Percentiles rank a stretch among this genome's conserved stretches.
These are phyloP conservation scores for Aspiorhynchus laticeps DNA, from an alignment of 2,113 vertebrate genomes.

Conservation along the genomic window DNA sequence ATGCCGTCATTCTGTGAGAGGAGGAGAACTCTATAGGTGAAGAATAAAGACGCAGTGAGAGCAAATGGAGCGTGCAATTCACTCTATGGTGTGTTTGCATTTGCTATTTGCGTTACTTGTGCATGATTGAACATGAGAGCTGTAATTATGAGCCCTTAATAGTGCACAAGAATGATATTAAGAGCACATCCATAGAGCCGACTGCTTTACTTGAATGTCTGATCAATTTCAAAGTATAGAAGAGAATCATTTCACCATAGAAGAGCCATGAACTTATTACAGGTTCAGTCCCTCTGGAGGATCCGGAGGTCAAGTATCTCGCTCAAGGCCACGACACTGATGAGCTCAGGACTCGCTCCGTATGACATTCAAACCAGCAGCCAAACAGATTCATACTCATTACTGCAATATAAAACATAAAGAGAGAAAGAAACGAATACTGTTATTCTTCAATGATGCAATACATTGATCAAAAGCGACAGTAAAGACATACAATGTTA, in stretches of 20 bases:
- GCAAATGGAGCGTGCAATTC: constrained; percentile 15
- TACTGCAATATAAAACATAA: not conserved
- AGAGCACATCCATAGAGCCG: not conserved
- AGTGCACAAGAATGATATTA: not conserved
- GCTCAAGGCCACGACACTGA: not conserved
- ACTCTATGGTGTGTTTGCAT: constrained; percentile 39
- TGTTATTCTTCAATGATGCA: not conserved
- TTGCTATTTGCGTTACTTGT: constrained; percentile 21
- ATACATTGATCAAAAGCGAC: not conserved
- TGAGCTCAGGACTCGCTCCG: not conserved
- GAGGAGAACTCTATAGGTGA: constrained; percentile 18
- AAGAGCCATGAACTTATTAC: constrained; percentile 11
- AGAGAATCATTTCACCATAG: not conserved
- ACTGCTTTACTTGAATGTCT: not conserved
- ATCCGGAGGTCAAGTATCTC: not conserved
- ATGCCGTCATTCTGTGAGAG: not conserved
- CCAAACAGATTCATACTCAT: not conserved
- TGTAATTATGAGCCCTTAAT: constrained; percentile 10
- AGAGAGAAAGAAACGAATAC: not conserved
- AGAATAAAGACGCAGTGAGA: constrained; percentile 10
- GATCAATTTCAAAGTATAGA: constrained; percentile 2
- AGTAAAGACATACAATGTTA: not conserved
- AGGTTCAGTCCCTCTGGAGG: not conserved
- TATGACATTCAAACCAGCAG: not conserved
- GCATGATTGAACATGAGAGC: constrained; percentile 21